These are phyloP conservation scores for Eurosta solidaginis DNA, from an alignment of 1,140 invertebrate genomes.

Conservation along the genomic window DNA sequence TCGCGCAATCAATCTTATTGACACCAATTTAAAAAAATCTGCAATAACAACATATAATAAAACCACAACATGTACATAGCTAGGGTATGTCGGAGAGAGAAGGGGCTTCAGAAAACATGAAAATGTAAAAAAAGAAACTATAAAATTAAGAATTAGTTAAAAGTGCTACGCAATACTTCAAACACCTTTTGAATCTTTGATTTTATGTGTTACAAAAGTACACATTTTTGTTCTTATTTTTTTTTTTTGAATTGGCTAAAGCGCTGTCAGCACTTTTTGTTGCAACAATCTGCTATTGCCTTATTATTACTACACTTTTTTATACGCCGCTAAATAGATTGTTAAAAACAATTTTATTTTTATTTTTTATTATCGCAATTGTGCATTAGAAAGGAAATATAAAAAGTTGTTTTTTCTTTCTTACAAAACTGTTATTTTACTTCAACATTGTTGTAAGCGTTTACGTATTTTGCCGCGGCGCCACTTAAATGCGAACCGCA, in stretches of 20 bases:
- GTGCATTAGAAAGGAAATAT: no score
- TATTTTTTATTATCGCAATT: no score
- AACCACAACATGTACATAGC: not conserved
- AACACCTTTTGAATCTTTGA: not conserved
- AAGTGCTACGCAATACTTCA: slow-evolving; percentile 19
- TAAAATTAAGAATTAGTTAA: not conserved
- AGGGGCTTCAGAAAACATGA: not conserved
- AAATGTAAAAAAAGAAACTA: not conserved
- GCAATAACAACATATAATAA: not conserved
- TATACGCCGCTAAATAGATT: not conserved
- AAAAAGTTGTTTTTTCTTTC: not conserved
- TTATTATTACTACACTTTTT: not conserved
- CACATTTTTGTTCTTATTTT: not conserved
- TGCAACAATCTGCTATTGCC: not conserved
- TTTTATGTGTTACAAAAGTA: not conserved
- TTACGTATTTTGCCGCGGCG: not conserved
- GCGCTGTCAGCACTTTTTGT: not conserved
- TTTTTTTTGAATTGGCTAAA: not conserved
- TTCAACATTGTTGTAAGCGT: not conserved
- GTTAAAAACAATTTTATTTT: not conserved
- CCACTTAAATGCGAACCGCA: not conserved
- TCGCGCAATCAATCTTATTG: slow-evolving; percentile 22
- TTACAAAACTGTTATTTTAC: not conserved
- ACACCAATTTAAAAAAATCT: slow-evolving; percentile 16
- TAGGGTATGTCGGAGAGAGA: not conserved